Evolutionary conservation across 2,888 invertebrate genomes (phyloP), one percentile per base, ranked within the genome.

Genomic region (Anarsia innoxiella): DNA sequence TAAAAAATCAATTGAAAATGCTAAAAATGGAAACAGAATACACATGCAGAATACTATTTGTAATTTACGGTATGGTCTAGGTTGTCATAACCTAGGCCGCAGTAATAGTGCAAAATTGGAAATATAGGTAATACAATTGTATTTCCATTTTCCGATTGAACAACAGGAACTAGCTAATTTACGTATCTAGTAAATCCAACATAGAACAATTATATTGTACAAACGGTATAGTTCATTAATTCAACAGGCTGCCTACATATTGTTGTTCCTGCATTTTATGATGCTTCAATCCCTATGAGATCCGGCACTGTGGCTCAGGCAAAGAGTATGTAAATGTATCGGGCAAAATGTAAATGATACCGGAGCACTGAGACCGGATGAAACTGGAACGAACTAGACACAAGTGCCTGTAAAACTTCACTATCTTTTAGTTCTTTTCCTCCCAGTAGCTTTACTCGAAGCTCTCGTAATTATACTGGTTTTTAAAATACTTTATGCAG

Each of bases 301-400:
- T 50, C 42, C 35, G 9, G 36, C 37, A 45, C 44, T n/a, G n/a
- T n/a, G n/a, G n/a, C n/a, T n/a, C 41, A 41, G 46, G 55, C 56
- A 56, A 64, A 61, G 59, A 53, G 57, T 66, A 73, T 72, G 73
- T 64, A 69, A 73, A 73, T 72, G 59, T 64, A 61, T 61, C 57
- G 60, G 50, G 59, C 45, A 53, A 53, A 55, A 72, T 72, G 69
- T 64, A 71, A 73, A 73, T 71, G 61, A 60, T 53, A 54, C 48
- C 41, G 32, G 10, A 15, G 33, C 23, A 36, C 25, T 25, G 29
- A 30, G 29, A 29, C 32, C 16, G 25, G 11, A 35, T 35, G 40
- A 31, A 45, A 47, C 41, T 47, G 28, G 43, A 39, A 37, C 44
- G 39, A 36, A 43, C 42, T 44, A 39, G 28, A 36, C 42, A 39